Evolutionary conservation across 2,888 invertebrate genomes (phyloP).

Genomic region (Cetonia aurata): DNA sequence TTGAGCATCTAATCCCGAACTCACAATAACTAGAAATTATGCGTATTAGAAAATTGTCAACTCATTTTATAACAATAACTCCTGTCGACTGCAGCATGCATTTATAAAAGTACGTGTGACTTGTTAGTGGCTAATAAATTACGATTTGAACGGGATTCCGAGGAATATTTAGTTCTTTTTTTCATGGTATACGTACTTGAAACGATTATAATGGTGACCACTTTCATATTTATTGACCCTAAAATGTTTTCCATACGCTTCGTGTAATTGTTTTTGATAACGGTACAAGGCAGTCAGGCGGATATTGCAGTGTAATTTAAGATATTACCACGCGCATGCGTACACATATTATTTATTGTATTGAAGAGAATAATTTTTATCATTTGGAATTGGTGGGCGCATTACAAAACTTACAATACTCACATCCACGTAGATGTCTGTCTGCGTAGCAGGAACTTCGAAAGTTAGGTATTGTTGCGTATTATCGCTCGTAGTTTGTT

Average conservation of each 20-base stretch:
- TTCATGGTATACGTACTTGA: slow-evolving; percentile 1
- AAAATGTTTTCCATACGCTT: not conserved
- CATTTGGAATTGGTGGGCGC: slow-evolving; percentile 11
- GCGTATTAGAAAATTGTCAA: slow-evolving; percentile 21
- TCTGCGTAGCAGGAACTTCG: not conserved
- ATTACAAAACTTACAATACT: not conserved
- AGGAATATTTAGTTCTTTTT: not conserved
- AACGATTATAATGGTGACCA: not conserved
- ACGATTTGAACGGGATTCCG: slow-evolving; percentile 15
- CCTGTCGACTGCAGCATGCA: slow-evolving; percentile 9
- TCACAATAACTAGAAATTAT: slow-evolving; percentile 19
- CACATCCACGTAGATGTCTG: no score
- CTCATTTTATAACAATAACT: slow-evolving; percentile 15
- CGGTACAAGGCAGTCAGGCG: slow-evolving; percentile 9
- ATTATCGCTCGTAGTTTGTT: slow-evolving; percentile 4
- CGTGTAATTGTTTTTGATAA: slow-evolving; percentile 30
- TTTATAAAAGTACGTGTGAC: slow-evolving; percentile 26
- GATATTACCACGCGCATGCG: slow-evolving; percentile 4
- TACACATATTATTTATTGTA: slow-evolving; percentile 3
- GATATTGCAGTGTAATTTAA: slow-evolving; percentile 2
- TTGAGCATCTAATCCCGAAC: slow-evolving; percentile 22
- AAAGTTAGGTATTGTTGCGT: not conserved
- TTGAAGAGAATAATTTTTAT: slow-evolving; percentile 17
- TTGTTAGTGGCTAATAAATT: slow-evolving; percentile 36
- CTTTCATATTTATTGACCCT: slow-evolving; percentile 7